Conservation (phyloP, 2,888 invertebrate genomes). For the Philhelius pedissequus region DNA sequence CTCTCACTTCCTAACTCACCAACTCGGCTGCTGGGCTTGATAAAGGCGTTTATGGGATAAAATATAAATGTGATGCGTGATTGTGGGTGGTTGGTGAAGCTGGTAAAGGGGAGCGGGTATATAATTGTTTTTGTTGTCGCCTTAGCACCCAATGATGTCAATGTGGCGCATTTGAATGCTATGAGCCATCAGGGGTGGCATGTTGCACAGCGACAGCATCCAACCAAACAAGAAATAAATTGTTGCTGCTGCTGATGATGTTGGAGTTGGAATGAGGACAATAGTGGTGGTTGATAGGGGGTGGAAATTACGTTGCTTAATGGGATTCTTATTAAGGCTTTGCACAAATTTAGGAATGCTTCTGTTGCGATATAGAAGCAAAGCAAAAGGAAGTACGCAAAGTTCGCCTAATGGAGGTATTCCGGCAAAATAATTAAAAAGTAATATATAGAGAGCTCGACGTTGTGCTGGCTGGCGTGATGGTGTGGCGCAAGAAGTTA, state of each 20-base stretch:
- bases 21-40: neutral
- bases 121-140: constrained; percentile 70
- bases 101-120: too few species aligned
- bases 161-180: constrained; percentile 54
- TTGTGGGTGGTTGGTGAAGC: neutral
- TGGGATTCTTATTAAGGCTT: constrained; percentile 65
- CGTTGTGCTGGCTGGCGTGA: neutral
- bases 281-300: neutral
- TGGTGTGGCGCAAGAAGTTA: neutral
- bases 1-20: neutral
- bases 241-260: constrained; percentile 48
- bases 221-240: constrained; percentile 45
- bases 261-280: neutral
- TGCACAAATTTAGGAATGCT: constrained; percentile 46
- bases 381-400: neutral
- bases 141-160: constrained; percentile 68
- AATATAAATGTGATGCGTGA: constrained; percentile 36
- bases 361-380: neutral
- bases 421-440: constrained; percentile 56
- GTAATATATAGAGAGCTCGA: constrained; percentile 17
- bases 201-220: neutral
- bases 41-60: neutral
- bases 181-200: neutral
- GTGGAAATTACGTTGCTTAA: constrained; percentile 61
- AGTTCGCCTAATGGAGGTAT: constrained; percentile 35